These are phyloP conservation scores for Piezodorus guildinii DNA, from an alignment of 1,140 invertebrate species.

Conservation along the genomic window DNA sequence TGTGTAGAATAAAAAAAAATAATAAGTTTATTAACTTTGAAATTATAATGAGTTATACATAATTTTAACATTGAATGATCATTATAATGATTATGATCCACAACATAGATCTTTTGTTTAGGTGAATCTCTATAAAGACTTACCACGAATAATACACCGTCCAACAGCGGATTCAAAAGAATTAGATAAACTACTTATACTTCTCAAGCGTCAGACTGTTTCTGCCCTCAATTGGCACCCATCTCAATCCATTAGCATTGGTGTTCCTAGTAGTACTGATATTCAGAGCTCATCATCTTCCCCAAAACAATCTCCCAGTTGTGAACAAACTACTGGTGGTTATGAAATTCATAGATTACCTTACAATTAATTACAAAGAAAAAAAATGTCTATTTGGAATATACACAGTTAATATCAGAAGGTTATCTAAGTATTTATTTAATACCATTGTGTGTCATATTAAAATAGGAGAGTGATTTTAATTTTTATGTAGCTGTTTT, in stretches of 20 bases:
- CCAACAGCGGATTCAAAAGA: background rate
- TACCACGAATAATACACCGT: constrained; percentile 14
- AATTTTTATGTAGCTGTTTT: too few relatives aligned
- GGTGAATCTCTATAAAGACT: constrained; percentile 34
- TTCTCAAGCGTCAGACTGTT: constrained; percentile 15
- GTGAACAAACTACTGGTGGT: background rate
- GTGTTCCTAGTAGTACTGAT: background rate
- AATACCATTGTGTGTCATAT: too few relatives aligned
- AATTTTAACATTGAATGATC: too few relatives aligned
- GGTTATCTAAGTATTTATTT: too few relatives aligned
- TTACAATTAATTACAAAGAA: background rate
- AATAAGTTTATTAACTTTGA: too few relatives aligned
- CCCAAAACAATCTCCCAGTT: background rate
- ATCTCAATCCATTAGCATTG: background rate
- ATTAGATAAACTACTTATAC: background rate
- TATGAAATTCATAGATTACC: constrained; percentile 19
- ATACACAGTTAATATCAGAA: too few relatives aligned
- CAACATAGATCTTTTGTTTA: background rate
- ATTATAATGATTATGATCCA: too few relatives aligned
- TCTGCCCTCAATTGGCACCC: constrained; percentile 15
- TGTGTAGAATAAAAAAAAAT: too few relatives aligned
- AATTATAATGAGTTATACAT: too few relatives aligned
- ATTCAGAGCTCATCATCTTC: background rate
- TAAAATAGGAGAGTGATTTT: too few relatives aligned
- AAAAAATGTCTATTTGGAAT: too few relatives aligned